phyloP scores from a whole-genome alignment of 2,888 invertebrate species.

The Tetrapedia diversipes region DNA sequence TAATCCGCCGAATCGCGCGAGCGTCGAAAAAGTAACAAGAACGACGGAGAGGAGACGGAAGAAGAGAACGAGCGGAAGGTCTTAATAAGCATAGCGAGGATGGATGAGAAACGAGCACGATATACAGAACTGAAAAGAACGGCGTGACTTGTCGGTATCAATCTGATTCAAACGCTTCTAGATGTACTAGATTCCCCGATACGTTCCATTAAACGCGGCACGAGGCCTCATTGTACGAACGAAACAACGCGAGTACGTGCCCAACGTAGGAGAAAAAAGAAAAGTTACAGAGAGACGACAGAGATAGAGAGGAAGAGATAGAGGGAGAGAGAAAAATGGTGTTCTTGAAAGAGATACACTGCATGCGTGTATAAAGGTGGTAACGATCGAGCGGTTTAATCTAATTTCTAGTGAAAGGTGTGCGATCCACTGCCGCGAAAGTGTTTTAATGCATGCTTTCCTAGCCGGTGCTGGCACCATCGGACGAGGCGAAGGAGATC shows the following conservation, averaged over 20 bases:
- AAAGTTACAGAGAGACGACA: not conserved
- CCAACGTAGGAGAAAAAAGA: not conserved
- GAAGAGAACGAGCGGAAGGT: not conserved
- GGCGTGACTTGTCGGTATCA: slow-evolving; percentile 30
- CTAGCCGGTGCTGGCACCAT: not conserved
- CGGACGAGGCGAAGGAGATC: not conserved
- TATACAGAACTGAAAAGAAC: not conserved
- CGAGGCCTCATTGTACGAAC: slow-evolving; percentile 32
- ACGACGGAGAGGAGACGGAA: not conserved
- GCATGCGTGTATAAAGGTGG: no score
- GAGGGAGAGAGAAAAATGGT: not conserved
- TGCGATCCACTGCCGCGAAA: slow-evolving; percentile 35
- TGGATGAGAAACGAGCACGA: slow-evolving; percentile 8
- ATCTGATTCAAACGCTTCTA: slow-evolving; percentile 21
- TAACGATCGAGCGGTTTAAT: slow-evolving; percentile 13
- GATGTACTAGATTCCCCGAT: slow-evolving; percentile 49
- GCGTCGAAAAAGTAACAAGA: not conserved
- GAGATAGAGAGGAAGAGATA: no score
- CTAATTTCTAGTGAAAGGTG: slow-evolving; percentile 51
- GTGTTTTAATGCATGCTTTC: slow-evolving; percentile 40
- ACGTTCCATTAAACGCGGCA: slow-evolving; percentile 57
- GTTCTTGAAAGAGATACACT: slow-evolving; percentile 19
- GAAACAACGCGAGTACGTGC: slow-evolving; percentile 20
- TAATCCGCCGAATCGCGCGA: not conserved
- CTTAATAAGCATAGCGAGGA: slow-evolving; percentile 3